Evolutionary conservation across 2,797 vertebrate species (phyloP).

Genomic region (Acanthurus lineatus): DNA sequence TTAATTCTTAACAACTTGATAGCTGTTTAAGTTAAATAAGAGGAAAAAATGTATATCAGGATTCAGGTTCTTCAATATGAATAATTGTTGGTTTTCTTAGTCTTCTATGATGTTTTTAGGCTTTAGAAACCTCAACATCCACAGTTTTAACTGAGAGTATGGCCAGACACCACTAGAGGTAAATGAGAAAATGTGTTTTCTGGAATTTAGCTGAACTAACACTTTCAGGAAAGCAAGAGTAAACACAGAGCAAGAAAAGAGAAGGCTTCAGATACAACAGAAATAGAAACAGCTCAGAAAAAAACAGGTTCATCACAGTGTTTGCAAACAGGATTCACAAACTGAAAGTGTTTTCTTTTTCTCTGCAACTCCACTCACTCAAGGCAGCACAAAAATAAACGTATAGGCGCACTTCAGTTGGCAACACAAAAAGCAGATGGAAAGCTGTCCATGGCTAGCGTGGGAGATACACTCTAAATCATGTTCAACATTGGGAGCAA

Average conservation of each 20-base stretch:
- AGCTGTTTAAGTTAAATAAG: not conserved
- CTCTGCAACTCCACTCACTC: slow-evolving; percentile 86
- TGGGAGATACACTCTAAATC: slow-evolving; percentile 57
- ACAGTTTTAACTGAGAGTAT: not conserved
- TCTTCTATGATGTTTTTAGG: not conserved
- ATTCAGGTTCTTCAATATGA: no score
- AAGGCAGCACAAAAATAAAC: slow-evolving; percentile 87
- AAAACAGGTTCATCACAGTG: slow-evolving; percentile 64
- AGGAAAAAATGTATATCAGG: not conserved
- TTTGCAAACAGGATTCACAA: slow-evolving; percentile 62
- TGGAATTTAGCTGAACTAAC: slow-evolving; percentile 40
- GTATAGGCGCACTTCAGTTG: slow-evolving; percentile 44
- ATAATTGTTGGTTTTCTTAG: not conserved
- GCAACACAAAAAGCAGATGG: slow-evolving; percentile 69
- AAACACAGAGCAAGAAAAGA: slow-evolving; percentile 45
- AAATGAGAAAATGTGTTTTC: not conserved
- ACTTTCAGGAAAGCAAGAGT: slow-evolving; percentile 12
- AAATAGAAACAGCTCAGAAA: slow-evolving; percentile 45
- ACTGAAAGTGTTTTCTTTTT: slow-evolving; percentile 71
- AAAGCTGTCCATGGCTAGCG: slow-evolving; percentile 60
- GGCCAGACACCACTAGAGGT: not conserved
- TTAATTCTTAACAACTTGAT: not conserved
- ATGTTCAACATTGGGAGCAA: slow-evolving; percentile 45
- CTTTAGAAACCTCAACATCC: not conserved
- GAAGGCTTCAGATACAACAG: slow-evolving; percentile 48